Conservation (phyloP, 1,140 invertebrate species). For the Drosophila santomea region DNA sequence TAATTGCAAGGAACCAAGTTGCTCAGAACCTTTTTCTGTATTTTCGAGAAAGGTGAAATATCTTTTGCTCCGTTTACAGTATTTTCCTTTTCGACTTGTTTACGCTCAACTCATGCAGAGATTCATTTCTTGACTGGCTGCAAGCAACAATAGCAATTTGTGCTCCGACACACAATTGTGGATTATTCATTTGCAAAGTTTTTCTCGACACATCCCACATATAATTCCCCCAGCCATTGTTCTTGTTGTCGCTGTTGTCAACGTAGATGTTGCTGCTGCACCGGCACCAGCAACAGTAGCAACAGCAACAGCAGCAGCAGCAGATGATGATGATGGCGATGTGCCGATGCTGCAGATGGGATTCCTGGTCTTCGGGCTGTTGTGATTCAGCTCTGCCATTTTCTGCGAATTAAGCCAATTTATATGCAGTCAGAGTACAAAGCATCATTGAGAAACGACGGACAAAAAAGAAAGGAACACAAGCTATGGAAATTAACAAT, state of each 20-base stretch:
- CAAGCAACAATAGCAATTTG: constrained; percentile 80
- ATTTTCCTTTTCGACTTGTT: not conserved
- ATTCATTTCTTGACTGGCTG: constrained; percentile 64
- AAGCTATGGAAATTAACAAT: constrained; percentile 66
- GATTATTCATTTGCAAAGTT: constrained; percentile 77
- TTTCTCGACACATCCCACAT: constrained; percentile 46
- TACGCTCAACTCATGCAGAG: constrained; percentile 33
- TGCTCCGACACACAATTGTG: constrained; percentile 70
- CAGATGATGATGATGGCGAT: constrained; percentile 43
- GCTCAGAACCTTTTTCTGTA: too few relatives aligned
- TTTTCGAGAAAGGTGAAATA: too few relatives aligned
- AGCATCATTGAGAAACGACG: constrained; percentile 30
- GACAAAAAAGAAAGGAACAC: constrained; percentile 36
- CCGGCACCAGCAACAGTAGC: constrained; percentile 10
- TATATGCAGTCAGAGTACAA: constrained; percentile 56
- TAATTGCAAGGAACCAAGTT: too few relatives aligned
- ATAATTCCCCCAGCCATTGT: constrained; percentile 34
- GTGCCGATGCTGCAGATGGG: constrained; percentile 29
- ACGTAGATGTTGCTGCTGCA: constrained; percentile 25
- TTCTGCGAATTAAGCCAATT: constrained; percentile 81
- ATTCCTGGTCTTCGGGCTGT: constrained; percentile 12
- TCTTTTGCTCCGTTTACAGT: not conserved
- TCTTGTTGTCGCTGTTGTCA: constrained; percentile 48
- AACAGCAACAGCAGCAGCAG: constrained; percentile 10
- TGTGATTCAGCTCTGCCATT: constrained; percentile 67